Evolutionary conservation across 2,797 vertebrate genomes (phyloP).

Genomic region (Atherinosoma microstoma): DNA sequence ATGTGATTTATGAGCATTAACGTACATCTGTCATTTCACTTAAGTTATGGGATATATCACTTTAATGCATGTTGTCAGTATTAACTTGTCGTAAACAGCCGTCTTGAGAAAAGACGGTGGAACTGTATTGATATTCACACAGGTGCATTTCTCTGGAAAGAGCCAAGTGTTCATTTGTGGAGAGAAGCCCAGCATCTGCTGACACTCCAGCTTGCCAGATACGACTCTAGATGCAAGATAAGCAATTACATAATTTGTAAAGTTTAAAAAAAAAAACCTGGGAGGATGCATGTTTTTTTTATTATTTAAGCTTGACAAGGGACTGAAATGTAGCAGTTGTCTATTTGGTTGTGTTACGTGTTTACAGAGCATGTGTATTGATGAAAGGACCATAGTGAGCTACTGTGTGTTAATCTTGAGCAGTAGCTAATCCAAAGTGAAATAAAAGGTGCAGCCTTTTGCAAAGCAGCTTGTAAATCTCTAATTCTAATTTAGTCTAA

Average conservation of each 20-base stretch:
- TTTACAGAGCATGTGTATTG: background rate
- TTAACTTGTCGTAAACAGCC: slow-evolving; percentile 61
- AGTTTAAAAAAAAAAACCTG: slow-evolving; percentile 31
- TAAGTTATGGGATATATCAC: slow-evolving; percentile 57
- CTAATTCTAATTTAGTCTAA: background rate
- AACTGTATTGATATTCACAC: slow-evolving; percentile 71
- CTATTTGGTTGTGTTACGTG: background rate
- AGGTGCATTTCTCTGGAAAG: slow-evolving; percentile 48
- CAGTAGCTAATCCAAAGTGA: background rate
- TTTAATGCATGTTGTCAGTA: slow-evolving; percentile 60
- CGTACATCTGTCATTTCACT: slow-evolving; percentile 55
- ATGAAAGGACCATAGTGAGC: background rate
- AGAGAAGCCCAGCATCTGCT: slow-evolving; percentile 50
- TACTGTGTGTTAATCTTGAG: background rate
- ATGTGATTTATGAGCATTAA: slow-evolving; percentile 47
- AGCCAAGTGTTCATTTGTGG: slow-evolving; percentile 67
- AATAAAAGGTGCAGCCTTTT: background rate
- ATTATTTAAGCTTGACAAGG: background rate
- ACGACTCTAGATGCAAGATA: slow-evolving; percentile 4
- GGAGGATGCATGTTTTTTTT: background rate
- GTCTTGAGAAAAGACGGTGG: slow-evolving; percentile 38
- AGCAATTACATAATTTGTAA: slow-evolving; percentile 34
- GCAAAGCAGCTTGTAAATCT: background rate
- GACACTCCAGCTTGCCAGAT: slow-evolving; percentile 38
- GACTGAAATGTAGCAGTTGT: background rate